These are phyloP conservation scores for Thymelicus sylvestris DNA, from an alignment of 2,888 invertebrate species.

Conservation along the genomic window DNA sequence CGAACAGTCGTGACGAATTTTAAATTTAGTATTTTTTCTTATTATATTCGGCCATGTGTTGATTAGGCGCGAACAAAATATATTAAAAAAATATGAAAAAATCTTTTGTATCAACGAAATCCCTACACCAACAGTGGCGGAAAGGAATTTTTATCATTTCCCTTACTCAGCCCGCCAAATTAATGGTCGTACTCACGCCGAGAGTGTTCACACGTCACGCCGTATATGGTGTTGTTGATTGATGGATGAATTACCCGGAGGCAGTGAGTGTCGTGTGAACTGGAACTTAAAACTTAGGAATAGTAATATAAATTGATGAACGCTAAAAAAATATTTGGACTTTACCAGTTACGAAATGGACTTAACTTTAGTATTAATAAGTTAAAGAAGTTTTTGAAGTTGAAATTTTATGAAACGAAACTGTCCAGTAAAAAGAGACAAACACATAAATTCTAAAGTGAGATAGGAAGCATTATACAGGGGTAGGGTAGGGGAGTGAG, in stretches of 20 bases:
- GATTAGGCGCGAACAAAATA: too few relatives aligned
- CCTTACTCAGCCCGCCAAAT: constrained; percentile 2
- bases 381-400: too few relatives aligned
- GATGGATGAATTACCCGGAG: constrained; percentile 13
- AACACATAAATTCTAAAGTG: too few relatives aligned
- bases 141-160: not conserved
- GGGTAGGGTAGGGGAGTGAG: too few relatives aligned
- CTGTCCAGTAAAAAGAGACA: too few relatives aligned
- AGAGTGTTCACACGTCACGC: constrained; percentile 12
- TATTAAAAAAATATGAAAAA: not conserved
- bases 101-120: not conserved
- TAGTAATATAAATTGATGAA: constrained; percentile 11
- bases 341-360: not conserved
- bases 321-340: not conserved
- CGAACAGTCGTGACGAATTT: too few relatives aligned
- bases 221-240: constrained; percentile 3
- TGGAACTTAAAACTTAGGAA: constrained; percentile 2
- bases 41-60: too few relatives aligned
- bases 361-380: too few relatives aligned
- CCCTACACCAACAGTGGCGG: not conserved
- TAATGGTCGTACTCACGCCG: constrained; percentile 8
- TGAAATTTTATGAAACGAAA: too few relatives aligned
- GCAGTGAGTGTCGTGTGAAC: constrained; percentile 9
- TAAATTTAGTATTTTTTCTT: too few relatives aligned
- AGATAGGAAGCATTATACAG: too few relatives aligned